Evolutionary conservation across 2,113 vertebrate genomes (phyloP).

Genomic region (Mus pahari): DNA sequence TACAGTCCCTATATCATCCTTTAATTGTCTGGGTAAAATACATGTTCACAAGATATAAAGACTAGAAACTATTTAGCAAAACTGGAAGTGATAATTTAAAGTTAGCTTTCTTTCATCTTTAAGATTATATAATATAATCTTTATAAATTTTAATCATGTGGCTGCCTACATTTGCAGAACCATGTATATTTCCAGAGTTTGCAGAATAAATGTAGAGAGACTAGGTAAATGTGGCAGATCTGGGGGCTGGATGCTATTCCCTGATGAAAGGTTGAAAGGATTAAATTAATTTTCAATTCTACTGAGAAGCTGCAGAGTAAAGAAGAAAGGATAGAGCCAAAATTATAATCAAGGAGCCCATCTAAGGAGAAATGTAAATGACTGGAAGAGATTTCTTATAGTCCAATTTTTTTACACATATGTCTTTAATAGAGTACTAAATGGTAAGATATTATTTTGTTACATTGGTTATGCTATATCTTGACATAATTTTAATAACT

Average conservation of each 20-base stretch:
- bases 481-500: not conserved
- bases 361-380: not conserved
- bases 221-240: constrained; percentile 39
- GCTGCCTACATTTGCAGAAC: not conserved
- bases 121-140: not conserved
- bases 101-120: not conserved
- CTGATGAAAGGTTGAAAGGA: constrained; percentile 18
- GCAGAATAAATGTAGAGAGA: constrained; percentile 13
- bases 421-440: not conserved
- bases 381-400: not conserved
- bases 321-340: constrained; percentile 20
- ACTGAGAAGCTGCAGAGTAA: not conserved
- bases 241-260: constrained; percentile 32
- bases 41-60: not conserved
- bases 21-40: not conserved
- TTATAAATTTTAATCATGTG: not conserved
- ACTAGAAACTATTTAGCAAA: constrained; percentile 26
- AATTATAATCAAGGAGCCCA: not conserved
- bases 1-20: not conserved
- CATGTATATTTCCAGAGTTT: constrained; percentile 24
- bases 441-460: not conserved
- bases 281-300: constrained; percentile 65
- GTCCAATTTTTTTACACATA: not conserved
- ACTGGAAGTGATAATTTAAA: constrained; percentile 33
- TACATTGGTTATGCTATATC: not conserved